Evolutionary conservation across 2,113 vertebrate genomes (phyloP).

Genomic region (Phrynosoma blainvillii): DNA sequence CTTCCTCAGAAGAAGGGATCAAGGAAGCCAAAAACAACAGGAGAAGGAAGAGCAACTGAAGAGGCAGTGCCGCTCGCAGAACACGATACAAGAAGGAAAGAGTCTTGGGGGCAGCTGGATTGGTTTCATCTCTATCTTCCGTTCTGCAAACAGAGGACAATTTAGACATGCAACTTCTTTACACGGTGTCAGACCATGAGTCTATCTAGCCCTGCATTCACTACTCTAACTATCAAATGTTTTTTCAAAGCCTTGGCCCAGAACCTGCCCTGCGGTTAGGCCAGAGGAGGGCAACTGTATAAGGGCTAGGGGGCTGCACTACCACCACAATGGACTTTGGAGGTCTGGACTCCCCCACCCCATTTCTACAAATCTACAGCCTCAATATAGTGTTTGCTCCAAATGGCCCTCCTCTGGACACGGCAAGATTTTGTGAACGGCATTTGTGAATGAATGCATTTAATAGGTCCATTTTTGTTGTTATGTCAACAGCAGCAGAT

Average conservation of each 20-base stretch:
- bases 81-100: conserved; percentile 84
- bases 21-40: conserved; percentile 86
- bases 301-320: too few species aligned
- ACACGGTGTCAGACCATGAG: not conserved
- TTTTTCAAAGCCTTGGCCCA: not conserved
- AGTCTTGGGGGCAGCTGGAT: conserved; percentile 41
- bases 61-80: conserved; percentile 83
- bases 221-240: not conserved
- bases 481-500: too few species aligned
- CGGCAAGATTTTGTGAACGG: too few species aligned
- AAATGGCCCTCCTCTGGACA: too few species aligned
- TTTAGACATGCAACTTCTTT: too few species aligned
- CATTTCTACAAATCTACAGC: too few species aligned
- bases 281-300: too few species aligned
- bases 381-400: too few species aligned
- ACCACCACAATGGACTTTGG: too few species aligned
- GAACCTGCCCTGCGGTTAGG: not conserved
- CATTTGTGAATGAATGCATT: too few species aligned
- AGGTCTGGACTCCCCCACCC: too few species aligned
- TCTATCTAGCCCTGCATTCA: not conserved
- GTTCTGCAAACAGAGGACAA: conserved; percentile 60
- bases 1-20: conserved; percentile 83
- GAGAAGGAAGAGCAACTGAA: conserved; percentile 86
- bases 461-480: too few species aligned
- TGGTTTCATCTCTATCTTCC: rapidly evolving